Evolutionary conservation across 2,888 invertebrate species (phyloP), one percentile per base, ranked within the genome.

Genomic region (Nomada flava): DNA sequence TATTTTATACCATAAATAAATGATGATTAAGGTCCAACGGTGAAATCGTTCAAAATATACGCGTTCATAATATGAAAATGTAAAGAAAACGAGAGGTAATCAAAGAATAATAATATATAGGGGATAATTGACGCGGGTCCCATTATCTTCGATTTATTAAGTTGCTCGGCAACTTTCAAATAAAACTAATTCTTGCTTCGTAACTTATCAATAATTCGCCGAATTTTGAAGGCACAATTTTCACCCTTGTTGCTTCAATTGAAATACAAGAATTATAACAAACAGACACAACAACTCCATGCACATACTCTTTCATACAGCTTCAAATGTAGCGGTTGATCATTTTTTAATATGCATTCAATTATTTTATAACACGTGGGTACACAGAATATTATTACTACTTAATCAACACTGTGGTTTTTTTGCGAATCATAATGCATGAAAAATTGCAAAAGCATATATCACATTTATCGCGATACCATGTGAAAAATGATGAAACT

Each of bases 351-450:
- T 70, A 75, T 71, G 71, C 77, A 81, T 62, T 62, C 63, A 82
- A 83, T 81, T 83, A 89, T 85, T 77, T 88, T 88, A 82, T 82
- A 90, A 87, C 86, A 83, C 73, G 80, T 81, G 89, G 85, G 87
- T 74, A 86, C 84, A 88, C 84, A 90, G 68, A 85, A 75, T 87
- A 76, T 88, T 84, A 65, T 81, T 79, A 70, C 74, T 71, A 82
- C 75, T 83, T 75, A 76, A 69, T 78, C 69, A 84, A 77, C 86
- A 88, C 76, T 86, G 84, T 84, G 84, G 80, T 23, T 80, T 84
- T 82, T 89, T 84, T 81, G 81, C 76, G 87, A 83, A 83, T 88
- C 84, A 86, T 88, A 84, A 87, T 88, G 88, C 88, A 89, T 84
- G 85, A 85, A 86, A 82, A 82, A 88, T 87, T 82, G 85, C 87